Evolutionary conservation across 2,888 invertebrate genomes (phyloP).

Genomic region (Platerodrilus igneus): DNA sequence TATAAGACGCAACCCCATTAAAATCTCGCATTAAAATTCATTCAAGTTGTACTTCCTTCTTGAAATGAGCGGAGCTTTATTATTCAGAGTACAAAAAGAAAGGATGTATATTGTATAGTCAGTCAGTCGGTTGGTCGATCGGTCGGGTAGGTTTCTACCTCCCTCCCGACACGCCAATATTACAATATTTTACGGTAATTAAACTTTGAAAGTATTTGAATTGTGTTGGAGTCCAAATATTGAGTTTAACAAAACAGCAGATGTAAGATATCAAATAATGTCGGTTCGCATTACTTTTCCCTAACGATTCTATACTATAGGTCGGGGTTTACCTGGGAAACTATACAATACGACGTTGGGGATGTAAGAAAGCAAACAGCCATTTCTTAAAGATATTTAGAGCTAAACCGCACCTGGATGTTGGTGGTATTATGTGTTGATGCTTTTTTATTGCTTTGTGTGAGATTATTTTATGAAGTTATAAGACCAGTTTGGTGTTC

Average conservation of each 20-base stretch:
- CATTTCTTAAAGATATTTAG: slow-evolving; percentile 34
- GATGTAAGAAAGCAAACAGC: slow-evolving; percentile 40
- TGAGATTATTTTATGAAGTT: too few species aligned
- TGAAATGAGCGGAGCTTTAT: slow-evolving; percentile 10
- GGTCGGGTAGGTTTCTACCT: too few species aligned
- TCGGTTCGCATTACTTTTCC: slow-evolving; percentile 22
- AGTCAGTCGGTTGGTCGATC: too few species aligned
- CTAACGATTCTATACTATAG: slow-evolving; percentile 32
- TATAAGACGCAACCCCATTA: slow-evolving; percentile 1
- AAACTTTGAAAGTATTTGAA: slow-evolving; percentile 25
- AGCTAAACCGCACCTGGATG: slow-evolving; percentile 39
- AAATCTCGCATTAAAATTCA: slow-evolving; percentile 12
- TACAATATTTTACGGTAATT: slow-evolving; percentile 26
- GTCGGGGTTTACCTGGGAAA: slow-evolving; percentile 34
- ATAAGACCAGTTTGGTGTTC: too few species aligned
- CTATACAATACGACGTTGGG: slow-evolving; percentile 35
- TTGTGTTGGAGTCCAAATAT: slow-evolving; percentile 21
- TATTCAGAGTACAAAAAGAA: not conserved
- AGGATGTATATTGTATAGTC: too few species aligned
- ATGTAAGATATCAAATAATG: slow-evolving; percentile 25
- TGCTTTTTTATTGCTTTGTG: too few species aligned
- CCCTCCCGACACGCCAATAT: too few species aligned
- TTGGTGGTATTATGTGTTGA: slow-evolving; percentile 11
- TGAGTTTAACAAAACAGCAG: slow-evolving; percentile 25
- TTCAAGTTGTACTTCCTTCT: slow-evolving; percentile 11